These are phyloP conservation scores for Megaleporinus macrocephalus DNA, from an alignment of 2,113 vertebrate species.

Conservation along the genomic window DNA sequence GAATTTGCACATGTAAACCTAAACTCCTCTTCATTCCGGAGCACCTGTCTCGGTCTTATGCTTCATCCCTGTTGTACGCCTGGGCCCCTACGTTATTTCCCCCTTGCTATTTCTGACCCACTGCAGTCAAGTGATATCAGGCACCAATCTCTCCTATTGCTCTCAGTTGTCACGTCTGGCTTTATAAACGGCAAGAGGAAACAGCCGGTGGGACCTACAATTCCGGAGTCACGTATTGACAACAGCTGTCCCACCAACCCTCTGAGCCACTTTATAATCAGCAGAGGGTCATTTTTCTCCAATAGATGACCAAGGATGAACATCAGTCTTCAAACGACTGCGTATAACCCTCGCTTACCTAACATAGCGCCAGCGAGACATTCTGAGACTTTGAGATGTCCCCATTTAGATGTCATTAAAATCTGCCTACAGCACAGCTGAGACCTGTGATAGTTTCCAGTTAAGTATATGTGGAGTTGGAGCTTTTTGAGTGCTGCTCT, in stretches of 20 bases:
- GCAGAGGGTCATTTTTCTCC: slow-evolving; percentile 38
- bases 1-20: background rate
- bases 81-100: slow-evolving; percentile 16
- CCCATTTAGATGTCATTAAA: no score
- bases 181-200: slow-evolving; percentile 53
- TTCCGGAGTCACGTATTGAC: slow-evolving; percentile 49
- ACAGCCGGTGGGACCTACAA: slow-evolving; percentile 71
- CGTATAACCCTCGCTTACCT: background rate
- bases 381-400: background rate
- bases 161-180: slow-evolving; percentile 52
- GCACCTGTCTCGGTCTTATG: slow-evolving; percentile 41
- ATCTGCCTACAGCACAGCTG: no score
- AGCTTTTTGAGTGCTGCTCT: no score
- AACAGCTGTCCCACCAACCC: slow-evolving; percentile 67
- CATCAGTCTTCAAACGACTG: slow-evolving; percentile 17
- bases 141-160: slow-evolving; percentile 6
- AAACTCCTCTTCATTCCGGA: background rate
- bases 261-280: slow-evolving; percentile 41
- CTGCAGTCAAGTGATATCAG: slow-evolving; percentile 34
- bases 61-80: slow-evolving; percentile 33
- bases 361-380: background rate
- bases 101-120: slow-evolving; percentile 34
- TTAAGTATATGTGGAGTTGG: no score
- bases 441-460: no score
- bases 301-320: slow-evolving; percentile 10